Evolutionary conservation across 2,888 invertebrate genomes (phyloP), one percentile per base, ranked within the genome.

Genomic region (Drosophila helvetica): DNA sequence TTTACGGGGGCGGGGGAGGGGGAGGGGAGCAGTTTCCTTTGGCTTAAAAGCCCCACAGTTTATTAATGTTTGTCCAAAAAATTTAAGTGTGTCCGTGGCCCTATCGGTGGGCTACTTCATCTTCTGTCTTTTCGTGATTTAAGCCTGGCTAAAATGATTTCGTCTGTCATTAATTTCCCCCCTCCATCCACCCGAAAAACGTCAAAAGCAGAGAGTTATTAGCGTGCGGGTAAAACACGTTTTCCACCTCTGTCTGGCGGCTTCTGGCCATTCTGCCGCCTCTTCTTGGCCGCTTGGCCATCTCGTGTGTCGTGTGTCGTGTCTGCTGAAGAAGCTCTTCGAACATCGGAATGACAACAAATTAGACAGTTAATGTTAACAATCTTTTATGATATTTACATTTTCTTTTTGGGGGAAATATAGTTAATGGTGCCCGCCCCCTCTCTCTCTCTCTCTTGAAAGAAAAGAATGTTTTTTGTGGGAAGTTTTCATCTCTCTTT

Each of bases 351-450:
- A 86, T 84, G 86, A 82, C 87, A 85, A 86, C 87, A 85, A 86
- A 86, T 86, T 82, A 86, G 87, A 86, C 87, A 82, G 79, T 82
- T 86, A 80, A 80, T 85, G 87, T 74, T 86, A 86, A 86, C 85
- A 86, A 75, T 86, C 81, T 84, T 80, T 86, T 81, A 79, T 81
- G 86, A 86, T 86, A 81, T 84, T 84, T 81, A 84, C 81, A 78
- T 83, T 78, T 73, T 74, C n/a, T n/a, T 19, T 73, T 27, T 83
- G 80, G n/a, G n/a, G n/a, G n/a, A n/a, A n/a, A n/a, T n/a, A n/a
- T 78, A 70, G 47, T 58, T 86, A 62, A 72, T 74, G 74, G 69
- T 78, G 66, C 15, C 15, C 38, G 1, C 15, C 15, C 2, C 6
- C 22, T 22, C 22, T 0, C 22, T 22, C 3, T 22, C 5, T 5